A percentile compares a stretch with the other conserved stretches of the same genome.
These are phyloP conservation scores for Strongylocentrotus purpuratus DNA, from an alignment of 35 echinoderm and acorn worm genomes.

Conservation along the genomic window DNA sequence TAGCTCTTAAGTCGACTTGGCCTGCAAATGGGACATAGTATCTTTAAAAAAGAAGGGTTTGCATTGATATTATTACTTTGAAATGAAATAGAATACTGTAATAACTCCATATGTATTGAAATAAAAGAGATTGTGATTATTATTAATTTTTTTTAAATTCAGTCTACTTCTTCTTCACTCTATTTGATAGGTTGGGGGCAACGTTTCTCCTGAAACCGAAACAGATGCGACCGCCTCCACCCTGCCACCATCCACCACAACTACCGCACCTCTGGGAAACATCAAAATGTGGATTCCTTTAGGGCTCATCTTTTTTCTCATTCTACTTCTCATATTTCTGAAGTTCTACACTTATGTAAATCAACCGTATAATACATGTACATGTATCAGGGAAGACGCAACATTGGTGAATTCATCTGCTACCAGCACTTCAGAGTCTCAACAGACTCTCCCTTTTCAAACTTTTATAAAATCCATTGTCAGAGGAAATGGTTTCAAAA, in stretches of 20 bases:
- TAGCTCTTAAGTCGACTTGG: too few species aligned
- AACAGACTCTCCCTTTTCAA: neutral
- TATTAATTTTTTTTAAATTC: too few species aligned
- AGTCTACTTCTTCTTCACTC: neutral
- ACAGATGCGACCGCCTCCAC: neutral
- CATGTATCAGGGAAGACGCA: neutral
- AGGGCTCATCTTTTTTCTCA: neutral
- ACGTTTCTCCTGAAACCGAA: neutral
- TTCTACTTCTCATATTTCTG: neutral
- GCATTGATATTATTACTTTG: too few species aligned
- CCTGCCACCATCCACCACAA: neutral
- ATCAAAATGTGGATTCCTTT: neutral
- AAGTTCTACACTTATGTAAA: neutral
- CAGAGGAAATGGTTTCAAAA: neutral
- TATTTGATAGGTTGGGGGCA: neutral
- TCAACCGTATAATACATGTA: neutral
- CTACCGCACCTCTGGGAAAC: neutral
- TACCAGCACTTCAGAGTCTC: neutral
- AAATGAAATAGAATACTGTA: too few species aligned
- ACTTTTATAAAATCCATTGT: neutral
- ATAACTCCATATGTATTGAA: too few species aligned
- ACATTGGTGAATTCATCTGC: neutral
- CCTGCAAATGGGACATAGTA: too few species aligned
- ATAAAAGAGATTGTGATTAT: too few species aligned
- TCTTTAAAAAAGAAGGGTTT: too few species aligned